Evolutionary conservation across 2,797 vertebrate species (phyloP).

Genomic region (Glyptemys insculpta): DNA sequence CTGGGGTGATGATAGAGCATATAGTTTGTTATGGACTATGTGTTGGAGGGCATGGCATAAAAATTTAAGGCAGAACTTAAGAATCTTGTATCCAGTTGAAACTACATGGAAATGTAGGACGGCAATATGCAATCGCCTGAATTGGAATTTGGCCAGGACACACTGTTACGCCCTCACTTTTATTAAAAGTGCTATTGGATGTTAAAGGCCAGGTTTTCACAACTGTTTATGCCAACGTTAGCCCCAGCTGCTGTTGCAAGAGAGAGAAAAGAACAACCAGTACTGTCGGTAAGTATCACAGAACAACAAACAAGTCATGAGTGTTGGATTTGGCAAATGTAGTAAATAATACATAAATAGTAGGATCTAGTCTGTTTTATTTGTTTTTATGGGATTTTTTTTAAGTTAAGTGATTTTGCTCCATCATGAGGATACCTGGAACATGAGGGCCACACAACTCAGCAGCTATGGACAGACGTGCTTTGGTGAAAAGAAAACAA

Average conservation of each 20-base stretch:
- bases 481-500: not conserved
- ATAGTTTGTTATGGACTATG: not conserved
- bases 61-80: not conserved
- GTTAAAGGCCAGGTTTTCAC: conserved; percentile 7
- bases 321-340: fast-evolving
- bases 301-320: not conserved
- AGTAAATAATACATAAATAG: not conserved
- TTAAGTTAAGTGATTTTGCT: fast-evolving
- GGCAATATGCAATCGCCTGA: not conserved
- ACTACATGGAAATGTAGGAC: not conserved
- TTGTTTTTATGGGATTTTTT: not conserved
- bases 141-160: not conserved
- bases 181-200: not conserved
- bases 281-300: not conserved
- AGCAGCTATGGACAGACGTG: not conserved
- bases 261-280: not conserved
- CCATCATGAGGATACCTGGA: not conserved
- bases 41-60: not conserved
- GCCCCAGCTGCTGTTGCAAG: not conserved
- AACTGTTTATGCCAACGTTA: not conserved
- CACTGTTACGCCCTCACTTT: not conserved
- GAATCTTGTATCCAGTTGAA: not conserved
- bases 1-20: not conserved
- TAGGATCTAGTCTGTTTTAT: not conserved
- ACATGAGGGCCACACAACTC: not conserved